These are phyloP conservation scores for Argopecten irradians DNA, from an alignment of 1,140 invertebrate species.

Conservation along the genomic window DNA sequence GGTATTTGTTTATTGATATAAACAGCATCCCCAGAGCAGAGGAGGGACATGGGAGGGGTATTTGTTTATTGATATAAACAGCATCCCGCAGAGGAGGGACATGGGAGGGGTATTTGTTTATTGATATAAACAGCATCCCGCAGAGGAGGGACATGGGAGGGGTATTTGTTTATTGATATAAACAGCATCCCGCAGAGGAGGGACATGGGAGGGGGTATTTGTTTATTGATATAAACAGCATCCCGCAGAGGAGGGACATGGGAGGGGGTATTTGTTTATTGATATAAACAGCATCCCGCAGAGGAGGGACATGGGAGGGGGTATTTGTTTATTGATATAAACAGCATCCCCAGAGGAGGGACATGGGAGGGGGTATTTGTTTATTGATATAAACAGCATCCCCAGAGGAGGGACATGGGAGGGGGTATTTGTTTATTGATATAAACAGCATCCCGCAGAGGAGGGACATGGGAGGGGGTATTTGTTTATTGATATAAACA, in stretches of 20 bases:
- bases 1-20: not conserved
- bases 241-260: not conserved
- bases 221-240: not conserved
- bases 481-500: not conserved
- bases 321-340: not conserved
- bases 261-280: conserved; percentile 5
- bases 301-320: too few species aligned
- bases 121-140: not conserved
- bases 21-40: not conserved
- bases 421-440: conserved; percentile 9
- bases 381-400: not conserved
- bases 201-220: too few species aligned
- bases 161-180: not conserved
- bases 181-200: not conserved
- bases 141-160: too few species aligned
- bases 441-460: not conserved
- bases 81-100: not conserved
- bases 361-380: too few species aligned
- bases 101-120: conserved; percentile 17
- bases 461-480: too few species aligned
- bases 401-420: too few species aligned
- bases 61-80: not conserved
- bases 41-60: too few species aligned
- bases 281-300: not conserved
- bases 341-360: not conserved